A percentile compares a stretch with the other conserved stretches of the same genome.
Conservation (phyloP, 2,797 vertebrate genomes). For the Eleutherodactylus coqui region DNA sequence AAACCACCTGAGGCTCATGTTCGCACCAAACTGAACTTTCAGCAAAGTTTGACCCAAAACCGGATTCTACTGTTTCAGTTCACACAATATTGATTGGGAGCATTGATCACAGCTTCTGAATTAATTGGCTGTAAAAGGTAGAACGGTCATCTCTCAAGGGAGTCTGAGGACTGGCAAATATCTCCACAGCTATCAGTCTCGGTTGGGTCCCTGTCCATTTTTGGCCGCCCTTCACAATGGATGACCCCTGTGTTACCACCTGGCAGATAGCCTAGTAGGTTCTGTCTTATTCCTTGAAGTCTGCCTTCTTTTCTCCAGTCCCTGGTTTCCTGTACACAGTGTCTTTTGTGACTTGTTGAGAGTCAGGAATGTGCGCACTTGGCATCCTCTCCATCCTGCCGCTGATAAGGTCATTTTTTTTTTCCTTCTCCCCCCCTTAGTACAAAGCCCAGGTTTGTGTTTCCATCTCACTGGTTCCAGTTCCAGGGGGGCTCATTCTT, state of each 20-base stretch:
- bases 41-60: too few species aligned
- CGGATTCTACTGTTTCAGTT: too few species aligned
- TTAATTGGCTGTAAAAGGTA: too few species aligned
- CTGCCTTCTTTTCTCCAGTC: background rate
- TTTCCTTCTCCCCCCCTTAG: background rate
- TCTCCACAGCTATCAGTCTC: background rate
- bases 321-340: conserved; percentile 13
- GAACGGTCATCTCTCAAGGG: background rate
- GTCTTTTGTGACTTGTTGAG: conserved; percentile 40
- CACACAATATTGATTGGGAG: too few species aligned
- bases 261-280: conserved; percentile 7
- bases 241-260: background rate
- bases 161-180: background rate
- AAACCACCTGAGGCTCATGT: too few species aligned
- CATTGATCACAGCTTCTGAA: background rate
- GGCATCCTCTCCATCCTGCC: conserved; percentile 28
- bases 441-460: conserved; percentile 60
- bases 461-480: conserved; percentile 49
- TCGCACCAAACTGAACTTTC: too few species aligned
- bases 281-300: background rate
- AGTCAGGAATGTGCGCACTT: conserved; percentile 47
- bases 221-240: background rate
- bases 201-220: background rate
- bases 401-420: conserved; percentile 29
- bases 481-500: conserved; percentile 18